These are phyloP conservation scores for Acronicta leporina DNA, from an alignment of 2,888 invertebrate genomes.

Conservation along the genomic window DNA sequence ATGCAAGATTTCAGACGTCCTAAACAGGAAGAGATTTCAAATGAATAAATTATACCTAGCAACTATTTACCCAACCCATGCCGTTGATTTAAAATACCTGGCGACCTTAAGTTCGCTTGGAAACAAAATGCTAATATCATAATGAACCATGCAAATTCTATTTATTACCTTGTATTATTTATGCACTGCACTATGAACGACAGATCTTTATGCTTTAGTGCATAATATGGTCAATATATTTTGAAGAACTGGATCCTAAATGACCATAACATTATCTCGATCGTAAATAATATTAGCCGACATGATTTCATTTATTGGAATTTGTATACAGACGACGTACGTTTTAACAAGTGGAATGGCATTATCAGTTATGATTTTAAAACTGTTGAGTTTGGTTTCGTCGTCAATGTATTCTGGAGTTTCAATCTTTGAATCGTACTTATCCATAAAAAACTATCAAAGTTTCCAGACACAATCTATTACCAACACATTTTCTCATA, in stretches of 20 bases:
- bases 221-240: constrained; percentile 31
- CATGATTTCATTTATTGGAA: constrained; percentile 32
- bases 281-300: constrained; percentile 29
- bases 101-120: constrained; percentile 37
- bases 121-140: constrained; percentile 19
- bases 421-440: not conserved
- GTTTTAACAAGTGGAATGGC: not conserved
- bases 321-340: constrained; percentile 14
- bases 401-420: not conserved
- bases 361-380: not conserved
- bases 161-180: constrained; percentile 18
- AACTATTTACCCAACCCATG: constrained; percentile 32
- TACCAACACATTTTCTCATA: constrained; percentile 33
- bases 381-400: constrained; percentile 4
- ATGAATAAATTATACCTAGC: not conserved
- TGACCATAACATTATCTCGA: constrained; percentile 29
- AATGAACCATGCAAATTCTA: constrained; percentile 28
- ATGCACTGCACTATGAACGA: constrained; percentile 18
- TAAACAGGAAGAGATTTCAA: not conserved
- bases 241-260: constrained; percentile 41
- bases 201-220: constrained; percentile 23
- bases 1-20: too few species aligned
- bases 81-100: constrained; percentile 37
- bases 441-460: too few species aligned
- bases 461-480: constrained; percentile 11